Evolutionary conservation across 1,140 invertebrate genomes (phyloP).

Genomic region (Bombus sylvicola): DNA sequence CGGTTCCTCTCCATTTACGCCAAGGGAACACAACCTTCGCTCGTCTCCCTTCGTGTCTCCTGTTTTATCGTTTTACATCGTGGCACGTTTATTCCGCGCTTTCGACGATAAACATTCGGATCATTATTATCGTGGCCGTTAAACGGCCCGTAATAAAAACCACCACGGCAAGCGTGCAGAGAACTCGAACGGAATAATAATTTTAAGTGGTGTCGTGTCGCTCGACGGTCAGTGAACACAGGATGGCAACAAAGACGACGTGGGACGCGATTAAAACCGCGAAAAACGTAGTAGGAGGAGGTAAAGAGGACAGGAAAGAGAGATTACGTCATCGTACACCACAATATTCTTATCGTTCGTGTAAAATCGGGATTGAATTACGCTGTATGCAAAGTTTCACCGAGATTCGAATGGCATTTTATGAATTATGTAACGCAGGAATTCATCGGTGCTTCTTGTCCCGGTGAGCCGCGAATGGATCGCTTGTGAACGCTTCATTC

Average conservation of each 20-base stretch:
- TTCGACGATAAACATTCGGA: constrained; percentile 59
- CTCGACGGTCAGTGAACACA: constrained; percentile 2
- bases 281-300: not conserved
- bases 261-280: constrained; percentile 41
- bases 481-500: constrained; percentile 1
- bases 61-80: constrained; percentile 64
- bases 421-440: constrained; percentile 37
- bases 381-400: constrained; percentile 34
- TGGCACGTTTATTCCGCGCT: constrained; percentile 53
- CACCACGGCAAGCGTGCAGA: not conserved
- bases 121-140: constrained; percentile 63
- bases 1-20: constrained; percentile 56
- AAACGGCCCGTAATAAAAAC: constrained; percentile 41
- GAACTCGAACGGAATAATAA: constrained; percentile 57
- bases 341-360: not conserved
- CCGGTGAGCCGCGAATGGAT: not conserved
- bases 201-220: constrained; percentile 23
- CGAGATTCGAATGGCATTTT: constrained; percentile 30
- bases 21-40: constrained; percentile 27
- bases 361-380: constrained; percentile 43
- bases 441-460: constrained; percentile 2
- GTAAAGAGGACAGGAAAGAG: not conserved
- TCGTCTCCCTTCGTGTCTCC: constrained; percentile 19
- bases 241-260: constrained; percentile 31
- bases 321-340: not conserved